Evolutionary conservation across 1,140 invertebrate genomes (phyloP), one percentile per base, ranked within the genome.

Genomic region (Tetraneura akinire): DNA sequence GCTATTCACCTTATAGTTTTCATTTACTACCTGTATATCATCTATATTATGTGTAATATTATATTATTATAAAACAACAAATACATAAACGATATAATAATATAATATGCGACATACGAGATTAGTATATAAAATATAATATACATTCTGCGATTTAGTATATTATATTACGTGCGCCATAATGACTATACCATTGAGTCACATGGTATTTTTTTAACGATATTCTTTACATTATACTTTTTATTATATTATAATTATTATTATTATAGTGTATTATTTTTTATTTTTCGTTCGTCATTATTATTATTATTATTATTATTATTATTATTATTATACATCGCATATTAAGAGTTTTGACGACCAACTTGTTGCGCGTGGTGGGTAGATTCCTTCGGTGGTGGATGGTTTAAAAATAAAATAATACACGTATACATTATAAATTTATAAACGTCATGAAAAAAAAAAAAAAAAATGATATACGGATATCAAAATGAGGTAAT

Each of bases 401-500:
- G 45, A 1, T 10, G 45, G 45, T 10, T 14, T 4, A 1, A 47
- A 47, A 47, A 47, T 14, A 47, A 47, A 13, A 47, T 37, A 4
- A 37, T 51, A 51, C 3, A 14, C 16, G 6, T 51, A 51, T 51
- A 51, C n/a, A n/a, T n/a, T n/a, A n/a, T 18, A 51, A 3, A 51
- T 51, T 18, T 51, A 51, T 37, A 4, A 37, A 4, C 8, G 8
- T 37, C 8, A 37, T 37, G 32, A 47, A 16, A 68, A 68, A 68
- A 47, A 32, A 37, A 64, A 64, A 18, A 66, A 10, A 42, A 42
- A n/a, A 66, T n/a, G n/a, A n/a, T n/a, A 47, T 49, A 42, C 53
- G 53, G 18, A 62, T 78, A 78, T 78, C 74, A 62, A 78, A 62
- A 45, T 10, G 55, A 62, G 16, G 55, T 78, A 78, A 78, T 78